Evolutionary conservation across 2,888 invertebrate species (phyloP).

Genomic region (Ptychoptera contaminata): DNA sequence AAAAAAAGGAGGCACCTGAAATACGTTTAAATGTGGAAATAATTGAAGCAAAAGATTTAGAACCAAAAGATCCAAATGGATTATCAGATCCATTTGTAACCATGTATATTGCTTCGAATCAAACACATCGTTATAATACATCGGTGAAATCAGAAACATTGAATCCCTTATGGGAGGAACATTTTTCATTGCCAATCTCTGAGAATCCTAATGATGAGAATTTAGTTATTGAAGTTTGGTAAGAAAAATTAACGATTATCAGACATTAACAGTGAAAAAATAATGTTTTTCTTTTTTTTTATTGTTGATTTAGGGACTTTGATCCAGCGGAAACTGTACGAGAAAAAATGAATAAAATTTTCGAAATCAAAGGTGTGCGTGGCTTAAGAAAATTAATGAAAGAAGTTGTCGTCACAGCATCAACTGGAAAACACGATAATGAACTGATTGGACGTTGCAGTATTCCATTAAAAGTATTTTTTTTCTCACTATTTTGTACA

Average conservation of each 20-base stretch:
- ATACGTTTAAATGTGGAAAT: slow-evolving; percentile 72
- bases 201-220: slow-evolving; percentile 57
- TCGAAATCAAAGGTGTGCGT: slow-evolving; percentile 71
- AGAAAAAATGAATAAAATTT: slow-evolving; percentile 73
- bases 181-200: slow-evolving; percentile 79
- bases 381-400: slow-evolving; percentile 73
- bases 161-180: slow-evolving; percentile 92
- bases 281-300: slow-evolving; percentile 5
- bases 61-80: slow-evolving; percentile 80
- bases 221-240: slow-evolving; percentile 69
- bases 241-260: slow-evolving; percentile 20
- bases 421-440: slow-evolving; percentile 86
- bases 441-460: slow-evolving; percentile 85
- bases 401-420: slow-evolving; percentile 85
- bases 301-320: slow-evolving; percentile 49
- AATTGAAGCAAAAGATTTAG: slow-evolving; percentile 70
- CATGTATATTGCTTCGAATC: slow-evolving; percentile 63
- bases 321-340: slow-evolving; percentile 80
- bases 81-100: slow-evolving; percentile 96
- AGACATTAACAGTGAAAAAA: not conserved
- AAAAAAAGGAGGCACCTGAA: slow-evolving; percentile 68
- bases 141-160: slow-evolving; percentile 82
- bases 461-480: slow-evolving; percentile 63
- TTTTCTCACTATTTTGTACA: not conserved
- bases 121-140: slow-evolving; percentile 69